Base-by-base conservation (phyloP, 2,797 vertebrate species). In the Anguilla marmorata region DNA sequence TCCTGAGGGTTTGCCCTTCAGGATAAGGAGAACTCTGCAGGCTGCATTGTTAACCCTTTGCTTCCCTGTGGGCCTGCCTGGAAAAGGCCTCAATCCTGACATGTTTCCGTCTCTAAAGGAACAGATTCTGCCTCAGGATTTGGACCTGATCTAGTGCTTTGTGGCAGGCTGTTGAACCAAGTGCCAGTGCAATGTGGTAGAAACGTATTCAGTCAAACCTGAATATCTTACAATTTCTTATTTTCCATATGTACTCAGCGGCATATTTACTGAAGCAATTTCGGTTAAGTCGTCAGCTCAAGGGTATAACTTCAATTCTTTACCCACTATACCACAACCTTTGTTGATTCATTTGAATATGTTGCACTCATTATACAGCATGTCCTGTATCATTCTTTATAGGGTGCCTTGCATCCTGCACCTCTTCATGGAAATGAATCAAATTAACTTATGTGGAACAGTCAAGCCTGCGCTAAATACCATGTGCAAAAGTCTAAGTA, bases 1-100 rank as follows among this genome's bases (percentile, higher is more conserved):
- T 84, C 83, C 50, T n/a, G 52, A 84, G 83, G 52, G 50, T 84
- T 84, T 84, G 83, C 83, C 83, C 83, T 56, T 54, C 50, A 84
- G 83, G 48, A 52, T 84, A 56, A 82, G 41, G 79, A 82, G n/a
- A 84, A 12, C 50, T 54, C 50, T 33, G 27, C 52, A 56, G 83
- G 45, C 83, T 56, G 50, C 30, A 27, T 33, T 1, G 83, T 84
- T 58, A 84, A 84, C 83, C 83, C 83, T 84, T 56, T 58, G 12
- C 27, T 6, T 84, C 48, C 48, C 50, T 12, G 45, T 27, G 27
- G 48, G 24, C 83, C n/a, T 30, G 83, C 83, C 83, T 16, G 83
- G 27, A 16, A 52, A 58, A 50, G 79, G 79, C 79, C 45, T 3
- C 41, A 82, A 56, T 84, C 83, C 52, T 9, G 83, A 58, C 41